Evolutionary conservation across 2,797 vertebrate genomes (phyloP), one percentile per base, ranked within the genome.

Genomic region (Megaceryle alcyon): DNA sequence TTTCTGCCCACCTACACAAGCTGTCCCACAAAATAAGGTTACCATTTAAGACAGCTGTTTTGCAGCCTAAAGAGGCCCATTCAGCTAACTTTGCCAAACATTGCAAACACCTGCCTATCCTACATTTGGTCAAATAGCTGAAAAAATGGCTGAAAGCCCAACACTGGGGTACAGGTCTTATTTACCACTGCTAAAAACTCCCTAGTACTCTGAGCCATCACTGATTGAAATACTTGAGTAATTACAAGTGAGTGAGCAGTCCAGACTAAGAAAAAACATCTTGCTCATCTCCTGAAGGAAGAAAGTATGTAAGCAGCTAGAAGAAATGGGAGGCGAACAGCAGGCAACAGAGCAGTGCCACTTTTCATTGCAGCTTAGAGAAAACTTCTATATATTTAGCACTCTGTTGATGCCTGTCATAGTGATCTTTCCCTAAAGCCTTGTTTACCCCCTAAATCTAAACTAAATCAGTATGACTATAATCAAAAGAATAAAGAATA

Each of bases 401-500:
- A 76, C 49, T 53, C 71, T 77, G 43, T 46, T 96, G 44, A 66
- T 91, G 68, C 64, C 83, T 93, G 86, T 90, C 92, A 76, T 23
- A 56, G 82, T 4, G 6, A 91, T 91, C 64, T 91, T 86, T 86
- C 91, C 76, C 88, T 70, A 20, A 95, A 90, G 82, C 82, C 86
- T 93, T 91, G 53, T 93, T 97, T 94, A 71, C 20, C 23, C 72
- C 18, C 17, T 29, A 65, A 56, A 59, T 65, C 35, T 61, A 48
- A 64, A 44, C 77, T 54, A 48, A 90, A 71, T 82, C 4, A 3
- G 75, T 84, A 60, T 66, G 68, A 66, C 37, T 43, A 5, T 70
- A 84, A 77, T 18, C 15, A 95, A 77, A 94, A 91, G 44, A 94
- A 93, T 80, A 96, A 95, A 88, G 88, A 89, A 79, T 88, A 86